Evolutionary conservation across 2,113 vertebrate species (phyloP).

Genomic region (Tiliqua scincoides): DNA sequence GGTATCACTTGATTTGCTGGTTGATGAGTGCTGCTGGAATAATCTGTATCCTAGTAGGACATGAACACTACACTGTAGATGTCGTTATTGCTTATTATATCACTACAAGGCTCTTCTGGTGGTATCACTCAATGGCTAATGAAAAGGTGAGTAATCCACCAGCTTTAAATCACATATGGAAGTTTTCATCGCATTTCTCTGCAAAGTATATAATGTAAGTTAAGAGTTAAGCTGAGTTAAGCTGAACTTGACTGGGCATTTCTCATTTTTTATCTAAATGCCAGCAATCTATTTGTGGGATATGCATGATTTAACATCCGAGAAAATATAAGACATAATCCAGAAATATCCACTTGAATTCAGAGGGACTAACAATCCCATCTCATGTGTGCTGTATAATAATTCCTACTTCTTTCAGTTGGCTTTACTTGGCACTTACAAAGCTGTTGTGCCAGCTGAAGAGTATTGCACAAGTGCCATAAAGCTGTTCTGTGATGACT

Average conservation of each 20-base stretch:
- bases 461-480: not conserved
- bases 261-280: not conserved
- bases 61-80: slow-evolving; percentile 95
- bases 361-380: not conserved
- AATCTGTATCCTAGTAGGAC: slow-evolving; percentile 93
- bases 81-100: slow-evolving; percentile 95
- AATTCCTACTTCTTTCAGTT: not conserved
- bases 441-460: too few species aligned
- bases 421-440: too few species aligned
- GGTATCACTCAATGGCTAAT: slow-evolving; percentile 98
- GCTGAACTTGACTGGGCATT: not conserved
- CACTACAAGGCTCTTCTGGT: slow-evolving; percentile 96
- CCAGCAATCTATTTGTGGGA: not conserved
- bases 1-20: slow-evolving; percentile 97
- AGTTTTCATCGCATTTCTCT: not conserved
- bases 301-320: not conserved
- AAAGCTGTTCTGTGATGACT: not conserved
- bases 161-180: not conserved
- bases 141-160: slow-evolving; percentile 83
- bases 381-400: not conserved
- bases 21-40: slow-evolving; percentile 90
- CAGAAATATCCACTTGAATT: not conserved
- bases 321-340: not conserved
- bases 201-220: not conserved
- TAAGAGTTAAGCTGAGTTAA: not conserved